These are phyloP conservation scores for Dunckerocampus dactyliophorus DNA, from an alignment of 2,113 vertebrate genomes.

Conservation along the genomic window DNA sequence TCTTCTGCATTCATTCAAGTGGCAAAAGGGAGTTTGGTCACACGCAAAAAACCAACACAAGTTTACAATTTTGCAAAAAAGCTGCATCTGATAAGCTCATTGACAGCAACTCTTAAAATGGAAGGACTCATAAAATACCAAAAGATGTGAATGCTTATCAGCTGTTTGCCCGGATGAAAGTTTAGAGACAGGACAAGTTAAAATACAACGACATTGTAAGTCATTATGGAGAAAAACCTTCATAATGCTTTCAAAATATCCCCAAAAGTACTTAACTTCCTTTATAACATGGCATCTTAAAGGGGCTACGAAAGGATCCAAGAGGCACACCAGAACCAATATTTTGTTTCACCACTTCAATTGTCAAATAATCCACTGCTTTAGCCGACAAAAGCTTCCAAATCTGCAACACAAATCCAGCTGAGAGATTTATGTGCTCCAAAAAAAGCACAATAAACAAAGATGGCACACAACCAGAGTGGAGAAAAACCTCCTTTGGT, in stretches of 20 bases:
- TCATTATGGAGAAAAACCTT: background rate
- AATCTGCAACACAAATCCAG: constrained; percentile 1
- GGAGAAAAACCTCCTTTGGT: no score
- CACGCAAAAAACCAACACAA: constrained; percentile 12
- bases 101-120: constrained; percentile 2
- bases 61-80: constrained; percentile 11
- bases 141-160: constrained; percentile 24
- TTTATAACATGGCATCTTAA: background rate
- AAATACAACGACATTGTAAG: background rate
- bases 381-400: constrained; percentile 1
- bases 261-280: no score
- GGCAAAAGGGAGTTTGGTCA: background rate
- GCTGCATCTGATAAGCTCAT: constrained; percentile 4
- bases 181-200: constrained; percentile 29
- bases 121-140: constrained; percentile 20
- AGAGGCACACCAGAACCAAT: background rate
- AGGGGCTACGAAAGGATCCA: background rate
- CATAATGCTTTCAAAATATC: no score
- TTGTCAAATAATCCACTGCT: constrained; percentile 2
- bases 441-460: constrained; percentile 22
- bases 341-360: background rate
- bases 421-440: background rate
- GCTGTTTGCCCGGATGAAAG: constrained; percentile 24
- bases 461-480: constrained; percentile 4
- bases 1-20: constrained; percentile 7